A percentile compares a stretch with the other conserved stretches of the same genome.
Conservation (phyloP, 2,113 vertebrate genomes). For the Drymodes brunneopygia region DNA sequence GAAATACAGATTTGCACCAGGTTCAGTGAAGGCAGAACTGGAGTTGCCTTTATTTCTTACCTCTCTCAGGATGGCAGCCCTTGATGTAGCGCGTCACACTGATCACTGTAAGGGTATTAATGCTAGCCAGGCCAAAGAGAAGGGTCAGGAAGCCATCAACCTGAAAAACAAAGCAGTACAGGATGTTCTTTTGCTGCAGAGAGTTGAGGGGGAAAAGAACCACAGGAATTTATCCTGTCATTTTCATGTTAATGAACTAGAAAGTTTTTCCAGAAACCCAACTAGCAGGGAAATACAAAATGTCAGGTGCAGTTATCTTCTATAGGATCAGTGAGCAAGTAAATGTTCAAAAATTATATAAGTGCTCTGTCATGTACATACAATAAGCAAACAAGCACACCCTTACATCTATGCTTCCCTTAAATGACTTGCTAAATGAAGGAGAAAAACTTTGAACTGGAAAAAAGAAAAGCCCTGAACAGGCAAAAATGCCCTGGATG, state of each 20-base stretch:
- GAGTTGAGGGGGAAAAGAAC: not conserved
- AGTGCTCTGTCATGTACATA: not conserved
- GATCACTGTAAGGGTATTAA: slow-evolving; percentile 88
- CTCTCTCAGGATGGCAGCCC: slow-evolving; percentile 80
- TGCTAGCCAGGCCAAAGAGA: slow-evolving; percentile 86
- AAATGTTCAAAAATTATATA: not conserved
- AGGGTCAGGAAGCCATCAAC: slow-evolving; percentile 87
- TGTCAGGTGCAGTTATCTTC: slow-evolving; percentile 19
- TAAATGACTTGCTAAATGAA: not conserved
- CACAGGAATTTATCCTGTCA: not conserved
- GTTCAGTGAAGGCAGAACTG: not conserved
- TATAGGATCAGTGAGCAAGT: slow-evolving; percentile 26
- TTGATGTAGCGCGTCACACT: slow-evolving; percentile 87
- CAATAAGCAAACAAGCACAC: not conserved
- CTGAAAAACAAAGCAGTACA: slow-evolving; percentile 63
- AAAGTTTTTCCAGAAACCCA: not conserved
- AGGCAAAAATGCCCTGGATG: not conserved
- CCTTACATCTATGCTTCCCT: not conserved
- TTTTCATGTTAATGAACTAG: not conserved
- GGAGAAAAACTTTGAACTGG: not conserved
- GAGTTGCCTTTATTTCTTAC: slow-evolving; percentile 53
- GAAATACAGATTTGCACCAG: not conserved
- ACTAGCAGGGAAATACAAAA: not conserved
- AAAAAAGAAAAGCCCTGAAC: not conserved
- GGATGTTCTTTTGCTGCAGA: not conserved